Percentiles rank a stretch among this genome's conserved stretches.
Evolutionary conservation across 2,888 invertebrate species (phyloP).

Genomic region (Oeneis ivallda): DNA sequence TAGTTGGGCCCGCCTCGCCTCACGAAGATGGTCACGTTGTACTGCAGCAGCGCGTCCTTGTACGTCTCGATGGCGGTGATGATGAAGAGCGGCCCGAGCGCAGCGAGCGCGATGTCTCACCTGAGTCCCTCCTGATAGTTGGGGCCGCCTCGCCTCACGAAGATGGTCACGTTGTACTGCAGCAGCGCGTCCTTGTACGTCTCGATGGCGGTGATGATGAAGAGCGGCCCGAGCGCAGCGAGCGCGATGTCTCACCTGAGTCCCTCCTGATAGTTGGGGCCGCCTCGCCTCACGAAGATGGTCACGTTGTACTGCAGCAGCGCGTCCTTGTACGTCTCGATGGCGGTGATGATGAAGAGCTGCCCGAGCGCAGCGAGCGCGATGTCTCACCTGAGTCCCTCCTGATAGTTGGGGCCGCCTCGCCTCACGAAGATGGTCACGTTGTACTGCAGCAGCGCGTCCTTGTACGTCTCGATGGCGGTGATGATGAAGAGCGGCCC

Average conservation of each 20-base stretch:
- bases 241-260: constrained; percentile 85
- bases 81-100: too few species aligned
- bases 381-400: constrained; percentile 89
- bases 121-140: constrained; percentile 99
- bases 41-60: constrained; percentile 93
- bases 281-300: constrained; percentile 97
- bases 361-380: too few species aligned
- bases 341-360: constrained; percentile 97
- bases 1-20: constrained; percentile 99
- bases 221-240: too few species aligned
- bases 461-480: constrained; percentile 96
- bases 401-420: constrained; percentile 99
- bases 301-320: constrained; percentile 95
- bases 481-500: too few species aligned
- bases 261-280: constrained; percentile 99
- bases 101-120: too few species aligned
- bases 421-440: constrained; percentile 97
- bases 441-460: constrained; percentile 93
- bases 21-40: constrained; percentile 97
- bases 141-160: constrained; percentile 98
- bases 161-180: constrained; percentile 96
- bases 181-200: constrained; percentile 94
- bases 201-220: constrained; percentile 96
- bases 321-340: constrained; percentile 95
- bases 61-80: constrained; percentile 97